phyloP scores from a whole-genome alignment of 1,140 invertebrate genomes.

The Eufriesea mexicana region DNA sequence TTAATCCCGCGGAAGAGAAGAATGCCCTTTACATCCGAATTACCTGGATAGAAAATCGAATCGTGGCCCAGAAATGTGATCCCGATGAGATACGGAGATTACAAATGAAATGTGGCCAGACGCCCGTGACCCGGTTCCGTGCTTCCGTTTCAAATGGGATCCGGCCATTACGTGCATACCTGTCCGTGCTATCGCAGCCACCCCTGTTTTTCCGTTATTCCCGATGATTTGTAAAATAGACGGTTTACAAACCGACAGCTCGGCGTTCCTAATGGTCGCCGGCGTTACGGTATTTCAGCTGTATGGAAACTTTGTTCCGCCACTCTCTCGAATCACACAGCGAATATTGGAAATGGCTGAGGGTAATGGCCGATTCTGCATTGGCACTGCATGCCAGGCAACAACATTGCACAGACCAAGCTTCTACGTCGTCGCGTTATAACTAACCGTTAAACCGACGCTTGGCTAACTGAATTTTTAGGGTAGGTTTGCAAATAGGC shows the following conservation, averaged over 20 bases:
- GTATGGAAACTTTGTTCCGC: neutral
- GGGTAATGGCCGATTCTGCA: no score
- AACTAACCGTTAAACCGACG: neutral
- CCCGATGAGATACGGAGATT: constrained; percentile 33
- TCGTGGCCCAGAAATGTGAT: constrained; percentile 8
- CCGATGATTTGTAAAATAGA: neutral
- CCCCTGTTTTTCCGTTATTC: neutral
- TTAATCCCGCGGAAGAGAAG: constrained; percentile 31
- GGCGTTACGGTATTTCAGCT: neutral
- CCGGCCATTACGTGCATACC: no score
- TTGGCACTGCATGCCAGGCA: neutral
- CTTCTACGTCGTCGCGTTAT: neutral
- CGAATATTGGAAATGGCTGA: neutral
- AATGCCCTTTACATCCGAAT: constrained; percentile 43
- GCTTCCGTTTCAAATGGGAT: neutral
- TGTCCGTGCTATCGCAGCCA: no score
- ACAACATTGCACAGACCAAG: neutral
- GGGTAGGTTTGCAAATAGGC: neutral
- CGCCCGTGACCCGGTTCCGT: neutral
- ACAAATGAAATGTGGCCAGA: constrained; percentile 17
- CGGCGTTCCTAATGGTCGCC: no score
- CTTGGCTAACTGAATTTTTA: neutral
- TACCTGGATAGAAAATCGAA: constrained; percentile 29
- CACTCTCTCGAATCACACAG: neutral
- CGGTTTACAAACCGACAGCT: no score